A percentile compares a stretch with the other conserved stretches of the same genome.
Conservation (phyloP, 2,888 invertebrate genomes). For the Catocala nupta region DNA sequence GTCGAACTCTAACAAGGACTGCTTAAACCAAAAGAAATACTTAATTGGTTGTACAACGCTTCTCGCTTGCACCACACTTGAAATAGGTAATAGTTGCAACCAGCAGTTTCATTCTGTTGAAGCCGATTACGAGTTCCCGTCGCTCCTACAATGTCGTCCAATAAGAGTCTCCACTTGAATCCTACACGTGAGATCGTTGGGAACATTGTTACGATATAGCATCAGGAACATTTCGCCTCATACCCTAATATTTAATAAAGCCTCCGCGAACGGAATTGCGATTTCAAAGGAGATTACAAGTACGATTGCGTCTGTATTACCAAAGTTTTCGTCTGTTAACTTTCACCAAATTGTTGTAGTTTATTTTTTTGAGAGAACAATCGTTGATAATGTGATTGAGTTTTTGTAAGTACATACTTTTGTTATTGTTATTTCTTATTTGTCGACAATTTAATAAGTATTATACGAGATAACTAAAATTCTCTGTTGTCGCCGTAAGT, state of each 20-base stretch:
- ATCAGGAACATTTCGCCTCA: conserved; percentile 27
- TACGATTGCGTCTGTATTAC: conserved; percentile 43
- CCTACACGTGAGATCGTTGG: conserved; percentile 58
- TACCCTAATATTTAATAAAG: conserved; percentile 52
- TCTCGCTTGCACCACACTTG: conserved; percentile 39
- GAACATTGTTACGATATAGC: conserved; percentile 47
- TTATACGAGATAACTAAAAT: not conserved
- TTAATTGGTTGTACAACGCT: not conserved
- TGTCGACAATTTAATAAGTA: not conserved
- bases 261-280: conserved; percentile 42
- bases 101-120: conserved; percentile 63
- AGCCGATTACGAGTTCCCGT: conserved; percentile 63
- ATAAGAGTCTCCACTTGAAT: conserved; percentile 51
- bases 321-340: conserved; percentile 30
- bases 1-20: too few relatives aligned
- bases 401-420: conserved; percentile 6
- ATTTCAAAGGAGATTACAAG: conserved; percentile 48
- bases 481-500: too few relatives aligned
- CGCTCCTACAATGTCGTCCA: conserved; percentile 55
- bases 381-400: conserved; percentile 16
- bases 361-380: conserved; percentile 22
- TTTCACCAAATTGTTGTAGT: conserved; percentile 30
- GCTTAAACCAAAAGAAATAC: too few relatives aligned
- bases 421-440: not conserved
- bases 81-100: conserved; percentile 58